Evolutionary conservation across 2,888 invertebrate genomes (phyloP).

Genomic region (Dasypogon diadema): DNA sequence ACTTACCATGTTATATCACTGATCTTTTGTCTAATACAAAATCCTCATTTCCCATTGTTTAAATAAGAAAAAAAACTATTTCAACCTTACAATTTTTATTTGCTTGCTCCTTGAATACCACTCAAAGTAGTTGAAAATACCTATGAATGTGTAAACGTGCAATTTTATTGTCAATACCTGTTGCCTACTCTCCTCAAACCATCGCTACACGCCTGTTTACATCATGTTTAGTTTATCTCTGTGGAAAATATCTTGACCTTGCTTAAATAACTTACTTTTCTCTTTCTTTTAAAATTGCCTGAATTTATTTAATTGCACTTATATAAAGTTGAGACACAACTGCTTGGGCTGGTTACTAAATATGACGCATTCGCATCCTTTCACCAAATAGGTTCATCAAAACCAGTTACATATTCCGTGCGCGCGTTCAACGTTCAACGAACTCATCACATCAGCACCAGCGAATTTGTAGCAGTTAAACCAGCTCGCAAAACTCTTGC

Average conservation of each 20-base stretch:
- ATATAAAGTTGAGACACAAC: constrained; percentile 5
- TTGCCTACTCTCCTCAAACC: too few species aligned
- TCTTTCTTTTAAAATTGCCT: not conserved
- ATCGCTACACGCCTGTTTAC: too few species aligned
- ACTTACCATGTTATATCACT: too few species aligned
- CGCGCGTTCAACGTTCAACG: constrained; percentile 13
- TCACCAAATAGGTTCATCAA: constrained; percentile 12
- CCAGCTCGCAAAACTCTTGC: constrained; percentile 14
- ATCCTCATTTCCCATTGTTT: too few species aligned
- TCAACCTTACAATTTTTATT: too few species aligned
- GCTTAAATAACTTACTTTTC: constrained; percentile 11
- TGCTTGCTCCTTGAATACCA: too few species aligned
- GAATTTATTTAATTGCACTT: constrained; percentile 16
- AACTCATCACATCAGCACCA: constrained; percentile 1
- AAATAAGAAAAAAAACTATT: too few species aligned
- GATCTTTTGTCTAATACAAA: too few species aligned
- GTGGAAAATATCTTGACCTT: constrained; percentile 47
- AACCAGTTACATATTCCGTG: constrained; percentile 32
- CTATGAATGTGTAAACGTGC: too few species aligned
- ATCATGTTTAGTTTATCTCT: too few species aligned
- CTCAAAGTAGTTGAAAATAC: too few species aligned
- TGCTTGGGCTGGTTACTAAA: not conserved
- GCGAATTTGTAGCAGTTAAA: not conserved
- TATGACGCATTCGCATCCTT: constrained; percentile 19
- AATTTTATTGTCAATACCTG: too few species aligned